A percentile compares a stretch with the other conserved stretches of the same genome.
These are phyloP conservation scores for Dallia pectoralis DNA, from an alignment of 2,797 vertebrate species.

Conservation along the genomic window DNA sequence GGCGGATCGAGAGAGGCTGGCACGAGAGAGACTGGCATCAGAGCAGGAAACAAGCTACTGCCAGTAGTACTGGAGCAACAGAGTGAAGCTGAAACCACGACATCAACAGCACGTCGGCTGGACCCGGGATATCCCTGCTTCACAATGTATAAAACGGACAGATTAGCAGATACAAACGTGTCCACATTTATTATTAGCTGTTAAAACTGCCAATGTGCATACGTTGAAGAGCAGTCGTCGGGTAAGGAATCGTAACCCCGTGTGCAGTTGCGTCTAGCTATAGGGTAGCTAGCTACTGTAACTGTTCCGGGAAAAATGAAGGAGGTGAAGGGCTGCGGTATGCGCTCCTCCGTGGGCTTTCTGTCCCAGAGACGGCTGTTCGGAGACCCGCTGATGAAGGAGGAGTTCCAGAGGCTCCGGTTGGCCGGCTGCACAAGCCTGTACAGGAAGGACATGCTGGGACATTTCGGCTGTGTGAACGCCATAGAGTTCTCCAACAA, in stretches of 20 bases:
- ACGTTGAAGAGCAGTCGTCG: slow-evolving; percentile 21
- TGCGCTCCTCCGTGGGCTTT: slow-evolving; percentile 93
- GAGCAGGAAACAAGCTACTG: slow-evolving; percentile 76
- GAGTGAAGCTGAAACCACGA: slow-evolving; percentile 46
- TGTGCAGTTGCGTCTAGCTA: neutral
- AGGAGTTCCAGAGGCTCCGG: slow-evolving; percentile 92
- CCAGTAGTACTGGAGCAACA: slow-evolving; percentile 42
- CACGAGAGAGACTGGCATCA: neutral
- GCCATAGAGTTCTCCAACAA: slow-evolving; percentile 99
- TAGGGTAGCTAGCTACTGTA: slow-evolving; percentile 24
- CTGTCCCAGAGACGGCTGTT: slow-evolving; percentile 88
- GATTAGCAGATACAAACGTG: neutral
- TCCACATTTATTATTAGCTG: neutral
- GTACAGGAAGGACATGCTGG: slow-evolving; percentile 94
- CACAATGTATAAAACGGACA: slow-evolving; percentile 17
- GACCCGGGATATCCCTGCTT: neutral
- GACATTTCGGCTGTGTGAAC: slow-evolving; percentile 99
- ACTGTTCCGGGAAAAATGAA: slow-evolving; percentile 68
- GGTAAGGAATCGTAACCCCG: slow-evolving; percentile 15
- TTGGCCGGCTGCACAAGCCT: slow-evolving; percentile 91
- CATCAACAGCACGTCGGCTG: slow-evolving; percentile 52
- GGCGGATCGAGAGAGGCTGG: neutral
- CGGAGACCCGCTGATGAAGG: slow-evolving; percentile 89
- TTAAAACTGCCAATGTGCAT: slow-evolving; percentile 25
- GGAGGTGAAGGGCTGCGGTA: slow-evolving; percentile 85